Base-by-base conservation (phyloP, 2,888 invertebrate genomes). In the Tortrix viridana region DNA sequence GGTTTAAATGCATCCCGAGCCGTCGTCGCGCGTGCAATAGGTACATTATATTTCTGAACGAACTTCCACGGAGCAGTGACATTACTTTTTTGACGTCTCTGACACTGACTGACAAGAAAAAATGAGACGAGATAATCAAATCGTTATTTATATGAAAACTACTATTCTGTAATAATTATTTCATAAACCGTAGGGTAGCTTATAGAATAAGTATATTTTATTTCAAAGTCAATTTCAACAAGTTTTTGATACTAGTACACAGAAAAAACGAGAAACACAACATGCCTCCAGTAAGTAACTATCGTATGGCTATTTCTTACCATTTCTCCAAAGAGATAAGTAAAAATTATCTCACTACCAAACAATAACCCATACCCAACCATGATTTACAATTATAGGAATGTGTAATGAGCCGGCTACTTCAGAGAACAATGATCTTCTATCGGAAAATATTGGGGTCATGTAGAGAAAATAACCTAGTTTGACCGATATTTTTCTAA, bases 261-360 rank as follows among this genome's bases (percentile, higher is more conserved):
- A 32, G 3, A 43, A 53, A 48, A 9, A 20, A 20, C 46, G 41
- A n/a, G n/a, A 41, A 53, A 57, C 38, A 19, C 26, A 43, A 22
- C 32, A 63, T 63, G 63, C 63, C 63, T 32, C 63, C 63, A 4
- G 63, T 63, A 53, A 63, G 63, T 58, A 63, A 43, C 32, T 32
- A 12, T 12, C 32, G 16, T 58, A 58, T 53, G 58, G 47, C 47
- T 19, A 55, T 44, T 55, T n/a, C 38, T 47, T 47, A 20, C 32
- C 9, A n/a, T 47, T 32, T 63, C 14, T 22, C n/a, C 20, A n/a
- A 32, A 3, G 38, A 20, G 16, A 14, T 63, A 41, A 63, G 48
- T 63, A 18, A 63, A 52, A 48, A 43, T 7, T 2, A 5, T 7
- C n/a, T 49, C 26, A 6, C 19, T 38, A 4, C 16, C 22, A 53